Evolutionary conservation across 2,113 vertebrate genomes (phyloP).

Genomic region (Hemiscyllium ocellatum): DNA sequence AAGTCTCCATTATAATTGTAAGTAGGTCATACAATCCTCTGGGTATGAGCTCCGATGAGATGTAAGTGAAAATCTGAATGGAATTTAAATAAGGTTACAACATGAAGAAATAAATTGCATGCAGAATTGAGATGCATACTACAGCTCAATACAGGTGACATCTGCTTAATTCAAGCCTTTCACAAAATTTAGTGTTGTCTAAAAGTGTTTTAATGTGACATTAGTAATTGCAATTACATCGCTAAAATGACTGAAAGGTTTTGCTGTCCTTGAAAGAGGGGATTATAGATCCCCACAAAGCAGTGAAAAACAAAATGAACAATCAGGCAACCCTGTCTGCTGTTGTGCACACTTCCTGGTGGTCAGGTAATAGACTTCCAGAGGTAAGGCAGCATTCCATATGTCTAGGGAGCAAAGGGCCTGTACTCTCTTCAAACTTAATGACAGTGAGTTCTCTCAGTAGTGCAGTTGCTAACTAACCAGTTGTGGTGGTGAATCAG

Average conservation of each 20-base stretch:
- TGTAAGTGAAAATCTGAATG: neutral
- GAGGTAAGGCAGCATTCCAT: neutral
- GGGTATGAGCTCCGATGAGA: neutral
- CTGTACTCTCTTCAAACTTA: too few relatives aligned
- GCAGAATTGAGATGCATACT: neutral
- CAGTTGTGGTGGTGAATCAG: neutral
- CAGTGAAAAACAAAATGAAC: neutral
- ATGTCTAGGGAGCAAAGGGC: too few relatives aligned
- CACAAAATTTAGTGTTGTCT: neutral
- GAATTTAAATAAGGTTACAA: conserved; percentile 9
- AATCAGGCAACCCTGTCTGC: neutral
- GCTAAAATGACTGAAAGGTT: neutral
- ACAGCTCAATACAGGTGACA: neutral
- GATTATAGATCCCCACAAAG: neutral
- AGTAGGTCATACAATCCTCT: neutral
- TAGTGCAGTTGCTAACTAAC: neutral
- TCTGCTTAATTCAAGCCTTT: neutral
- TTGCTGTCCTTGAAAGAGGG: neutral
- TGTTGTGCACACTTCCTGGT: neutral
- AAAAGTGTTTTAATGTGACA: neutral
- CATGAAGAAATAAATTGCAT: neutral
- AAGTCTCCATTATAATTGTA: neutral
- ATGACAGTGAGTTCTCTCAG: neutral
- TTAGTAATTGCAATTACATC: neutral
- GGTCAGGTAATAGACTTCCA: neutral